These are phyloP conservation scores for Ctenicera cuprea DNA, from an alignment of 2,888 invertebrate species.

Conservation along the genomic window DNA sequence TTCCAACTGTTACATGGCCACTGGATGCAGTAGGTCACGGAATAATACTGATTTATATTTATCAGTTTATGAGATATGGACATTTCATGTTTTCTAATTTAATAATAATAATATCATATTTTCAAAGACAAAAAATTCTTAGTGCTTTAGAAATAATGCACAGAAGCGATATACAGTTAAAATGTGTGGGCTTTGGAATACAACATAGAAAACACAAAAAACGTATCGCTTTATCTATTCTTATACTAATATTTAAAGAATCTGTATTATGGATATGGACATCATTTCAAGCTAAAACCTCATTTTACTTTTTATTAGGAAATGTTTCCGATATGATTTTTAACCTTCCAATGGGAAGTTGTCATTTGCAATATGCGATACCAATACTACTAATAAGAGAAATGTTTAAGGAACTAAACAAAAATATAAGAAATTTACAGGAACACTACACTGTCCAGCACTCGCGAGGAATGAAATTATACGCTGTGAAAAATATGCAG, in stretches of 20 bases:
- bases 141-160: not conserved
- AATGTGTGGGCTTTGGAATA: not conserved
- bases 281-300: not conserved
- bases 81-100: not conserved
- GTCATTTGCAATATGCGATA: slow-evolving; percentile 3
- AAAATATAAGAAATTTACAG: not conserved
- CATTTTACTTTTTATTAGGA: not conserved
- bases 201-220: not conserved
- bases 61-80: not conserved
- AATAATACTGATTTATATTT: not conserved
- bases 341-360: not conserved
- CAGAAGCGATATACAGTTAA: not conserved
- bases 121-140: not conserved
- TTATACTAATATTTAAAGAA: not conserved
- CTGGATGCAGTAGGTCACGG: not conserved
- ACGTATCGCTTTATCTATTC: not conserved
- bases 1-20: too few relatives aligned
- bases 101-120: not conserved
- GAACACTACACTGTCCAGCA: not conserved
- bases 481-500: too few relatives aligned
- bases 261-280: slow-evolving; percentile 4
- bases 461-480: too few relatives aligned
- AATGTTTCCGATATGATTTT: not conserved
- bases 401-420: not conserved
- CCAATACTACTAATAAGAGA: not conserved